Base-by-base conservation (phyloP, 2,888 invertebrate species). In the Tenodera sinensis region DNA sequence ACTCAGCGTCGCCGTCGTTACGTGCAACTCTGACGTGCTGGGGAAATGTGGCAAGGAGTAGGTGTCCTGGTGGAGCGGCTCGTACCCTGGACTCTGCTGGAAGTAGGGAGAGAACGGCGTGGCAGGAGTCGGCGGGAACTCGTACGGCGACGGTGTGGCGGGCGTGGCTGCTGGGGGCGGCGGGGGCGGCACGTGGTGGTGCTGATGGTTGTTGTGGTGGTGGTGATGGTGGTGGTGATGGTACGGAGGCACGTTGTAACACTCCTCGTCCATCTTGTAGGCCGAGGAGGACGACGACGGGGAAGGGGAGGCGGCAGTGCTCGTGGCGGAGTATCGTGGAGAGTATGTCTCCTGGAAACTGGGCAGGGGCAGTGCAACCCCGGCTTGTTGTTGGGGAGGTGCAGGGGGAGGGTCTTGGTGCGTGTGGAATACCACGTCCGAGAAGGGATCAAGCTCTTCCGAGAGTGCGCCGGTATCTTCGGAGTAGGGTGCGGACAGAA, bases 261-360 rank as follows among this genome's bases (percentile, higher is more conserved):
- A 97, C 92, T 97, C 97, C 92, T 97, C 97, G 93, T 97, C 97
- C 97, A 97, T 97, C 93, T 97, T 97, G 92, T 97, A 95, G 54
- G 96, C 96, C 91, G 96, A 94, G 20, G 47, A 47, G 83, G n/a
- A 91, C 95, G 95, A 83, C 94, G 88, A 83, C 3, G 86, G 86
- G 47, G 85, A 85, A 28, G 89, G 83, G 42, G 85, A 86, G 85
- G 90, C 54, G 83, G 89, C 83, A 86, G 88, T 88, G 47, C 89
- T 42, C 34, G 89, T 88, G 25, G 88, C 89, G 15, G 89, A 82
- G 88, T 90, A 96, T 94, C 93, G 96, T 87, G 97, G 95, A 90
- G 97, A 97, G 93, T 97, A 97, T 47, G 97, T 98, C 94, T 98
- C 98, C 94, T 98, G 97, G 94, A 97, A 97, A 94, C 97, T 97